Evolutionary conservation across 2,888 invertebrate genomes (phyloP), one percentile per base, ranked within the genome.

Genomic region (Drosophila algonquin): DNA sequence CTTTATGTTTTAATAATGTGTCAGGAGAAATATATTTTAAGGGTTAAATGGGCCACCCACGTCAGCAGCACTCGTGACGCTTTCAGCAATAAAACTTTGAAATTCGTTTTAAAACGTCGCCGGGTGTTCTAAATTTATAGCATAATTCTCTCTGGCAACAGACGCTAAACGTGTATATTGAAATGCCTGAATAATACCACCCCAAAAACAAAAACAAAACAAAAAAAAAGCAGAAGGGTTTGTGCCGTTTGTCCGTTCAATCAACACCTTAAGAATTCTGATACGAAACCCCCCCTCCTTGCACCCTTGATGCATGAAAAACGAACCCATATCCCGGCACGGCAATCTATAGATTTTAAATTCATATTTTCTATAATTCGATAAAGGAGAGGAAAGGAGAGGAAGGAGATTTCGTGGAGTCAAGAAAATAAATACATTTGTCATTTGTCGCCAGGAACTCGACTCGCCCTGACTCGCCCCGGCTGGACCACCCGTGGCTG

Each of bases 371-470:
- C 18, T 53, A 55, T 53, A n/a, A 40, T 24, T 14, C 50, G 63
- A 56, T 44, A 24, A 56, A 30, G 30, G 21, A 21, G 21, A 21
- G 21, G 21, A 21, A 2, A 21, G 30, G 30, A 30, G 8, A 24
- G 50, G 8, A 14, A 24, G 27, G 8, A 14, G 40, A 40, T 40
- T 40, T n/a, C 40, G n/a, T 35, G 12, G 35, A 24, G 67, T 61
- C 72, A 75, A 82, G 80, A 82, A 89, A 88, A 80, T 79, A 87
- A 89, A 89, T 81, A 90, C 89, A 90, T 90, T 90, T 90, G 83
- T 90, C 90, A 90, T 90, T 89, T 85, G 79, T 85, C 72, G 74
- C 67, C 77, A 74, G 79, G 80, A 73, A 84, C 72, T 55, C 50
- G 77, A 71, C 35, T 18, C 18, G 18, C 1, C 18, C 2, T 2